Evolutionary conservation across 1,140 invertebrate genomes (phyloP).

Genomic region (Ceratina australensis): DNA sequence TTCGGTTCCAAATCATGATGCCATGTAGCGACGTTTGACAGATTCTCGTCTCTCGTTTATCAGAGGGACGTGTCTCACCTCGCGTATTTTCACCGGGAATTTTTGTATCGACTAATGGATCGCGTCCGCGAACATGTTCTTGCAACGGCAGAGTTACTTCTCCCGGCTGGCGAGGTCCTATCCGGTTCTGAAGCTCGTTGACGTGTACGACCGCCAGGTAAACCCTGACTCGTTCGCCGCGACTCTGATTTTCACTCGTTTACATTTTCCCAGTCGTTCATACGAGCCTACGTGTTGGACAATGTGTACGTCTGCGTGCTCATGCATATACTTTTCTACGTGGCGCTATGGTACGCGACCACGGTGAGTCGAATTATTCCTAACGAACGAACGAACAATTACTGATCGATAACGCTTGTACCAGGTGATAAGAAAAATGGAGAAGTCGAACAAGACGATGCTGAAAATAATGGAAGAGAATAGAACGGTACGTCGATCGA

Average conservation of each 20-base stretch:
- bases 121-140: conserved; percentile 61
- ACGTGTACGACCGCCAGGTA: conserved; percentile 70
- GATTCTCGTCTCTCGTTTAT: conserved; percentile 37
- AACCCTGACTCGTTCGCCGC: conserved; percentile 2
- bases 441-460: conserved; percentile 70
- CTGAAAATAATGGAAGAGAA: conserved; percentile 64
- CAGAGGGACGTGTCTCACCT: neutral
- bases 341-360: conserved; percentile 71
- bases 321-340: conserved; percentile 72
- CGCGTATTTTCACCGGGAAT: neutral
- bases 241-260: conserved; percentile 8
- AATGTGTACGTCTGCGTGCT: conserved; percentile 70
- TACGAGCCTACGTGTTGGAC: conserved; percentile 72
- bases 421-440: conserved; percentile 70
- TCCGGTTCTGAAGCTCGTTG: conserved; percentile 65
- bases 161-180: conserved; percentile 57
- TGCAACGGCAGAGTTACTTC: conserved; percentile 58
- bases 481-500: conserved; percentile 62
- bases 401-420: neutral
- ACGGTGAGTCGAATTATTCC: conserved; percentile 62
- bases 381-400: neutral
- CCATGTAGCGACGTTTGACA: neutral
- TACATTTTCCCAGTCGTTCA: conserved; percentile 66
- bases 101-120: conserved; percentile 52
- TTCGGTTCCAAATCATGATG: neutral